phyloP scores from a whole-genome alignment of 2,113 vertebrate species.

The Ptilonorhynchus violaceus region DNA sequence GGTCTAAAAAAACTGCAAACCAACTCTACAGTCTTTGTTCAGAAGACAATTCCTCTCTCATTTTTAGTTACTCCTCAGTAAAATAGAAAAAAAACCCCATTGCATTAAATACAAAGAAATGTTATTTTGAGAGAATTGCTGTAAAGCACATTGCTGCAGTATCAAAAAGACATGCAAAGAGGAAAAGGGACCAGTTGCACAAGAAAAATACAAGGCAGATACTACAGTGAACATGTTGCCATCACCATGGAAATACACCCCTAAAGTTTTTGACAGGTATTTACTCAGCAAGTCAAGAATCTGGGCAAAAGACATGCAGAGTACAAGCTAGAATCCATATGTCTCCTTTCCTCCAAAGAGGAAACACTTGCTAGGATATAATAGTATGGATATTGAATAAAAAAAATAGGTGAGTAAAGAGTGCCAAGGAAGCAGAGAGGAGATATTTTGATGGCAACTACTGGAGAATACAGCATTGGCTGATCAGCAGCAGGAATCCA shows the following conservation, averaged over 20 bases:
- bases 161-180: background rate
- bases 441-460: background rate
- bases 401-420: background rate
- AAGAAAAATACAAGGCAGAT: constrained; percentile 34
- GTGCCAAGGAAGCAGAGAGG: background rate
- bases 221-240: constrained; percentile 21
- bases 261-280: constrained; percentile 16
- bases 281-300: background rate
- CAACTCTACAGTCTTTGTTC: constrained; percentile 6
- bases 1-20: background rate
- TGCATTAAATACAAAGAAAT: constrained; percentile 41
- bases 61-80: background rate
- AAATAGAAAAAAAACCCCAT: background rate
- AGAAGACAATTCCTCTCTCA: constrained; percentile 1
- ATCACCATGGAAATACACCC: constrained; percentile 39
- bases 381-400: background rate
- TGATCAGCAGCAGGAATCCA: constrained; percentile 16
- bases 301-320: background rate
- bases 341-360: background rate
- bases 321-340: background rate
- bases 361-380: background rate
- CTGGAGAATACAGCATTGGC: background rate
- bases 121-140: constrained; percentile 62
- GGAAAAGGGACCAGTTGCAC: background rate
- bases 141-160: constrained; percentile 23